Percentiles rank a stretch among this genome's conserved stretches.
Conservation (phyloP, 2,888 invertebrate genomes). For the Zeuzera pyrina region DNA sequence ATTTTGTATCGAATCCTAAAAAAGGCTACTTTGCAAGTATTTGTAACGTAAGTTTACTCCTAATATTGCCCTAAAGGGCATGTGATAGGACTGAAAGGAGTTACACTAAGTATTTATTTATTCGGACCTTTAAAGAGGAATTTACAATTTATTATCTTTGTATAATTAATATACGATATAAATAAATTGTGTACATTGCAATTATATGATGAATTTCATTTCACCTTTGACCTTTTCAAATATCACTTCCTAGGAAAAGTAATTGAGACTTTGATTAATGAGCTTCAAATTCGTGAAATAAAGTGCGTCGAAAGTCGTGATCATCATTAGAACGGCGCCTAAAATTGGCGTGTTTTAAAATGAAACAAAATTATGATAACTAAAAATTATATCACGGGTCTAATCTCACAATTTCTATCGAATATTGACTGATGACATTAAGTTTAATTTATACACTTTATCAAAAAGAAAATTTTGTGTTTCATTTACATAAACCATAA, state of each 20-base stretch:
- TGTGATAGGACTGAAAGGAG: conserved; percentile 55
- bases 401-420: too few relatives aligned
- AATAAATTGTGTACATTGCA: conserved; percentile 73
- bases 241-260: conserved; percentile 1
- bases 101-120: conserved; percentile 68
- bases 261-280: not conserved
- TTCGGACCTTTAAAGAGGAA: conserved; percentile 61
- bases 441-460: too few relatives aligned
- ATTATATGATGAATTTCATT: conserved; percentile 52
- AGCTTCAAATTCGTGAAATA: too few relatives aligned
- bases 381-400: too few relatives aligned
- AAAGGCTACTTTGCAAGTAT: conserved; percentile 48
- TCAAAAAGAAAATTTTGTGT: too few relatives aligned
- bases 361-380: too few relatives aligned
- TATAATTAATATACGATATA: conserved; percentile 70
- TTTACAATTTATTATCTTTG: conserved; percentile 73
- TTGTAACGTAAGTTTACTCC: conserved; percentile 44
- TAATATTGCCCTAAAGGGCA: conserved; percentile 48
- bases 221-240: conserved; percentile 9
- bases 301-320: too few relatives aligned
- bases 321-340: too few relatives aligned
- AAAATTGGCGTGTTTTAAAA: too few relatives aligned
- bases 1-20: conserved; percentile 35
- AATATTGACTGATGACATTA: too few relatives aligned
- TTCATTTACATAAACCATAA: too few relatives aligned